A percentile compares a stretch with the other conserved stretches of the same genome.
Conservation (phyloP, 2,888 invertebrate genomes). For the Sarcophaga caerulescens region DNA sequence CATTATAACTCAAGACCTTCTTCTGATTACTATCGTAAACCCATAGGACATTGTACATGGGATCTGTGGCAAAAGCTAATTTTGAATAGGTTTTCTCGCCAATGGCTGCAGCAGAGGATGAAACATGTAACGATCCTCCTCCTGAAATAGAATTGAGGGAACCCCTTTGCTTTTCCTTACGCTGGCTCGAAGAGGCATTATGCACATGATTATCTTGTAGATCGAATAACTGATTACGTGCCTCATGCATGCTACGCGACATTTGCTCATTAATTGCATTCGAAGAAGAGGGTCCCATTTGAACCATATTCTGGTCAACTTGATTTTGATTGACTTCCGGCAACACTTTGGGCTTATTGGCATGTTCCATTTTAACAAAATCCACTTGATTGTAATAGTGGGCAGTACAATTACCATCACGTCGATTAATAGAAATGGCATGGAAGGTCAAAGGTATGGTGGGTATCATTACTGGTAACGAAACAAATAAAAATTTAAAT, state of each 20-base stretch:
- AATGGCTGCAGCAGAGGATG: slow-evolving; percentile 32
- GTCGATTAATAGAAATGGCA: slow-evolving; percentile 93
- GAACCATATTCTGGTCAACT: slow-evolving; percentile 71
- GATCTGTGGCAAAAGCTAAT: slow-evolving; percentile 86
- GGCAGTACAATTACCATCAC: slow-evolving; percentile 92
- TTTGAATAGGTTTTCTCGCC: slow-evolving; percentile 78
- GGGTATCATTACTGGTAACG: slow-evolving; percentile 88
- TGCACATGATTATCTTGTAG: slow-evolving; percentile 75
- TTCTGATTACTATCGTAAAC: slow-evolving; percentile 87
- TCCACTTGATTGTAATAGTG: slow-evolving; percentile 93
- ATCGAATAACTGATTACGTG: slow-evolving; percentile 80
- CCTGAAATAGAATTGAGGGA: slow-evolving; percentile 54
- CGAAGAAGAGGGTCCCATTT: slow-evolving; percentile 66
- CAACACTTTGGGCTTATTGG: slow-evolving; percentile 78
- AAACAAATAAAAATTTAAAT: not conserved
- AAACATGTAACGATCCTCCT: slow-evolving; percentile 22
- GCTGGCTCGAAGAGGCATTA: slow-evolving; percentile 63
- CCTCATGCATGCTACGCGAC: slow-evolving; percentile 81
- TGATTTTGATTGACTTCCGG: slow-evolving; percentile 79
- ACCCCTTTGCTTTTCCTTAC: slow-evolving; percentile 58
- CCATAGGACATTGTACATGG: slow-evolving; percentile 96
- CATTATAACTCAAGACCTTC: slow-evolving; percentile 89
- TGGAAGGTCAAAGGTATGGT: slow-evolving; percentile 91
- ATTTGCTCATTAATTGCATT: slow-evolving; percentile 79
- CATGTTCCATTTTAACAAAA: slow-evolving; percentile 87